Percentiles rank a stretch among this genome's conserved stretches.
Evolutionary conservation across 1,140 invertebrate genomes (phyloP).

Genomic region (Psilanteris sp.): DNA sequence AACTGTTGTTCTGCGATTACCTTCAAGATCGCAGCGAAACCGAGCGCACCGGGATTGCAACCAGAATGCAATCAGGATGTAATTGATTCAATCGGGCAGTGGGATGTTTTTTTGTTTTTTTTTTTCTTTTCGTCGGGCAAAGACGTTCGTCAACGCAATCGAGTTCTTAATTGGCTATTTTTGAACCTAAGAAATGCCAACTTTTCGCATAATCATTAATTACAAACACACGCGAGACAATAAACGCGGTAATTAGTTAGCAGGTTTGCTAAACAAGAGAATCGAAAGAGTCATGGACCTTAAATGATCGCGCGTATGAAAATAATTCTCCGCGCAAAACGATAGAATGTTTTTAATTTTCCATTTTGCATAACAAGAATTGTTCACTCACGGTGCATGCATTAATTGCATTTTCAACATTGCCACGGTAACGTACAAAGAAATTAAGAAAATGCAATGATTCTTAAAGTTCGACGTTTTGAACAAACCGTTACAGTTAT

Average conservation of each 20-base stretch:
- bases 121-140: neutral
- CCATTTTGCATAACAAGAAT: no score
- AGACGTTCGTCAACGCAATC: conserved; percentile 13
- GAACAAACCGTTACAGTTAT: no score
- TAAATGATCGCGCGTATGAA: conserved; percentile 17
- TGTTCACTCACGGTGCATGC: no score
- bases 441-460: no score
- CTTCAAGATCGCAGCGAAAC: conserved; percentile 24
- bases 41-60: conserved; percentile 4
- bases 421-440: no score
- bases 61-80: conserved; percentile 25
- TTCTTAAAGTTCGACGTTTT: no score
- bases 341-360: no score
- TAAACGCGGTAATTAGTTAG: conserved; percentile 40
- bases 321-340: conserved; percentile 26
- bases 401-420: no score
- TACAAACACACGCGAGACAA: conserved; percentile 18
- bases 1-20: conserved; percentile 29
- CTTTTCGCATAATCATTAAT: conserved; percentile 48
- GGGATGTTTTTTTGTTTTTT: no score
- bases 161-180: conserved; percentile 25
- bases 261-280: conserved; percentile 19
- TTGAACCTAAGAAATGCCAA: conserved; percentile 17
- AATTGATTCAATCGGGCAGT: conserved; percentile 25
- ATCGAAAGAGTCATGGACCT: conserved; percentile 22